Evolutionary conservation across 2,113 vertebrate species (phyloP), one percentile per base, ranked within the genome.

Genomic region (Sinocyclocheilus anshuiensis): DNA sequence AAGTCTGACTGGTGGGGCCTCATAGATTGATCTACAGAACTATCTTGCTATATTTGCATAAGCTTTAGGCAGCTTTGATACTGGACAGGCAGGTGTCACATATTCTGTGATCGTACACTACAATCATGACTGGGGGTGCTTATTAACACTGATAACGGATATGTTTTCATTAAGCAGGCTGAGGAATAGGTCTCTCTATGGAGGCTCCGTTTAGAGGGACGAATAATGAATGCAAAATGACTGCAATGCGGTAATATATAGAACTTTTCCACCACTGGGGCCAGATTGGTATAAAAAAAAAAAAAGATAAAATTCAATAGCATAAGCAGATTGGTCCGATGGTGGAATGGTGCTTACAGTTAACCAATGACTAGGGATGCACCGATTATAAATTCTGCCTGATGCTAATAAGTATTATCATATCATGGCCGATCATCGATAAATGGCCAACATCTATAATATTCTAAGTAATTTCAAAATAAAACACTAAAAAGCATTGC

Each of bases 21-120:
- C 93, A 50, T 91, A 89, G 91, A 93, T 91, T 91, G 94, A 93
- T 94, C 94, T 95, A 96, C 95, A 94, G 86, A 57, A 77, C 42
- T 69, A 82, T 86, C 84, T 89, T 78, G 42, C 42, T 36, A 13
- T 67, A 89, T 90, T 89, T 87, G 84, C 89, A 90, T 87, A 88
- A 88, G 88, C 61, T 24, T 45, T 84, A 81, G 61, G 67, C 65
- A 61, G 77, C 78, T 74, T 81, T 88, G 85, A 90, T 90, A 75
- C 5, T 39, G 80, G 83, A 83, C 81, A 85, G 86, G 83, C 87
- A 90, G 89, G 89, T 90, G 89, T 82, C 36, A 81, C 26, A 26
- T 83, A 74, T 87, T 84, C 87, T 87, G 65, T 67, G 77, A 88
- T 87, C 45, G 26, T 76, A 81, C 45, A 72, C 61, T 48, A 18